Evolutionary conservation across 2,113 vertebrate species (phyloP).

Genomic region (Cryptoleucopteryx plumbea): DNA sequence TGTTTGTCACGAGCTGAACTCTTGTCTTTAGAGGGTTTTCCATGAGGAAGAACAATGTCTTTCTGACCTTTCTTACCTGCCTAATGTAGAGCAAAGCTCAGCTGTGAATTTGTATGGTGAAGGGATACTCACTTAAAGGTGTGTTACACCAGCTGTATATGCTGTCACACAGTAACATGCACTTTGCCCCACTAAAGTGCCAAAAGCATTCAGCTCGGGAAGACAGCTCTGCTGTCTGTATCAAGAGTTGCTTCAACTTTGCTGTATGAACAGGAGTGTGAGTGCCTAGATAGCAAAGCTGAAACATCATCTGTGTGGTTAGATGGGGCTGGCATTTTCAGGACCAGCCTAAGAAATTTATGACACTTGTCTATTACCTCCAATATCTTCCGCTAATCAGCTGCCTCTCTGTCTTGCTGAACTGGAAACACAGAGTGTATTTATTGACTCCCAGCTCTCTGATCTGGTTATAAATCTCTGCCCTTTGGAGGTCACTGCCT

Average conservation of each 20-base stretch:
- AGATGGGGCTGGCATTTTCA: neutral
- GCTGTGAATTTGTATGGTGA: neutral
- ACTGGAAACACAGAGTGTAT: neutral
- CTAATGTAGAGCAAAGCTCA: too few species aligned
- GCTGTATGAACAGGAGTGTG: too few species aligned
- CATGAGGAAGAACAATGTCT: neutral
- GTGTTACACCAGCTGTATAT: fast-evolving
- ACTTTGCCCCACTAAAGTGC: neutral
- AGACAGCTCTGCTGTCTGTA: neutral
- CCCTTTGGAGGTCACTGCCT: neutral
- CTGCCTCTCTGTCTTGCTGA: neutral
- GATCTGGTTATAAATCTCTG: neutral
- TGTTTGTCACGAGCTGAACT: neutral
- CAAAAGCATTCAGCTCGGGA: neutral
- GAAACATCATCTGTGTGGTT: too few species aligned
- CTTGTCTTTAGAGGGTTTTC: neutral
- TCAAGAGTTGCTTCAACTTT: neutral
- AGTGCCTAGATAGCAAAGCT: neutral
- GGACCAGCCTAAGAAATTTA: neutral
- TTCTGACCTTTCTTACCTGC: neutral
- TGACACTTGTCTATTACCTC: neutral
- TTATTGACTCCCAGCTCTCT: neutral
- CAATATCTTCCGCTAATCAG: neutral
- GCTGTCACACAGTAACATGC: fast-evolving
- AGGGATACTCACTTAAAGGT: neutral